Evolutionary conservation across 2,113 vertebrate species (phyloP).

Genomic region (Ciconia maguari): DNA sequence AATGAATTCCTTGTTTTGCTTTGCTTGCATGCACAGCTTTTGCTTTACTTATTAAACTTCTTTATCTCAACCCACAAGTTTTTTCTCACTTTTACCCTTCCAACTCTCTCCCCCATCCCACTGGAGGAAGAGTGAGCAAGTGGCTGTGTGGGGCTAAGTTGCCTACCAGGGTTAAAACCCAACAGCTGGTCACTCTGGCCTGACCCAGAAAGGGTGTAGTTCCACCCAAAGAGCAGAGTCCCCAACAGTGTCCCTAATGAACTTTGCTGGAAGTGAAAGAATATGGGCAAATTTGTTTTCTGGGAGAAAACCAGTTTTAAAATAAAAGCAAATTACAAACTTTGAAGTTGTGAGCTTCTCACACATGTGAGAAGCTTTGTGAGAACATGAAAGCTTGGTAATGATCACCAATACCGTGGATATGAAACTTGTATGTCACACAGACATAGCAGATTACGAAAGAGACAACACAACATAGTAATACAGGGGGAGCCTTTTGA

Average conservation of each 20-base stretch:
- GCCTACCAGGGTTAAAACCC: not conserved
- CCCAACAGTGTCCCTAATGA: not conserved
- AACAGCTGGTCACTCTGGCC: not conserved
- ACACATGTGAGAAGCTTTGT: not conserved
- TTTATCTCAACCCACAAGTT: not conserved
- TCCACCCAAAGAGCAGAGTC: not conserved
- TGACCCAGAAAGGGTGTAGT: not conserved
- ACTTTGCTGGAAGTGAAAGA: not conserved
- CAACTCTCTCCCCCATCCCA: accelerated
- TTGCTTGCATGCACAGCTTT: not conserved
- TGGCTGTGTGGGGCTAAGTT: not conserved
- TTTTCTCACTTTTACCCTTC: not conserved
- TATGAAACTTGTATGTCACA: not conserved
- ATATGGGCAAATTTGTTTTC: not conserved
- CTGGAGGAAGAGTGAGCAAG: not conserved
- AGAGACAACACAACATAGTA: not conserved
- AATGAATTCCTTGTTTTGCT: not conserved
- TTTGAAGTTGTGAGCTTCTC: too few relatives aligned
- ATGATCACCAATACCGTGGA: not conserved
- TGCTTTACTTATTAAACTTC: not conserved
- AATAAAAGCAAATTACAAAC: not conserved
- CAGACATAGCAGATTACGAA: not conserved
- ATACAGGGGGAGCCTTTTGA: not conserved
- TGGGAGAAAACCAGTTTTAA: not conserved
- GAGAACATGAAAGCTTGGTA: not conserved